Conservation (phyloP, 2,888 invertebrate species). For the Empis stercorea region DNA sequence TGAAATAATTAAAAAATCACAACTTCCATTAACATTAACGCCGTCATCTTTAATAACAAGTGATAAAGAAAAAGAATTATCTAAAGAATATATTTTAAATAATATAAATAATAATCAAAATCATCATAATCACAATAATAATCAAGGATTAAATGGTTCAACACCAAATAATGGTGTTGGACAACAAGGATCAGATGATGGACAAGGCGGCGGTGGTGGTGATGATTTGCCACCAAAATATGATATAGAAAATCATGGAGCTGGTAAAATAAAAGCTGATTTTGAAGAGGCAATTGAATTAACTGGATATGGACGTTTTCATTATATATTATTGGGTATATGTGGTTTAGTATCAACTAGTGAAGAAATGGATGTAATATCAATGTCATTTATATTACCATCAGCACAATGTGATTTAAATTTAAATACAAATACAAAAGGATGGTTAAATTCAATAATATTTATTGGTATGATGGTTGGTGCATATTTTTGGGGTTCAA, state of each 20-base stretch:
- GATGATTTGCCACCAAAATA: conserved; percentile 15
- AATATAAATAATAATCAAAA: not conserved
- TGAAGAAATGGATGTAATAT: conserved; percentile 93
- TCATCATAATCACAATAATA: not conserved
- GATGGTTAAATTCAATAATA: conserved; percentile 66
- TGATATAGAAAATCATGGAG: conserved; percentile 51
- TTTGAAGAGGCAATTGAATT: conserved; percentile 80
- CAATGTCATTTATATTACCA: conserved; percentile 87
- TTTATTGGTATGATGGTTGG: conserved; percentile 91
- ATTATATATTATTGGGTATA: conserved; percentile 75
- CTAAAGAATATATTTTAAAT: conserved; percentile 6
- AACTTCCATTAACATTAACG: conserved; percentile 26
- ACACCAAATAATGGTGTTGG: conserved; percentile 28
- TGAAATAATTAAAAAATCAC: conserved; percentile 33
- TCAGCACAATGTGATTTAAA: conserved; percentile 86
- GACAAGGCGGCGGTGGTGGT: conserved; percentile 10
- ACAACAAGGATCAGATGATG: conserved; percentile 15
- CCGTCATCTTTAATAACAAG: conserved; percentile 28
- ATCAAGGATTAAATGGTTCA: not conserved
- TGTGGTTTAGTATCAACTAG: conserved; percentile 90
- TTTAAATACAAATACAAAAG: conserved; percentile 73
- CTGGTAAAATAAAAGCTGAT: conserved; percentile 58
- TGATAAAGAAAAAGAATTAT: conserved; percentile 26
- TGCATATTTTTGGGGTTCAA: conserved; percentile 84
- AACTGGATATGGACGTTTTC: conserved; percentile 61